Evolutionary conservation across 1,140 invertebrate genomes (phyloP).

Genomic region (Acyrthosiphon pisum): DNA sequence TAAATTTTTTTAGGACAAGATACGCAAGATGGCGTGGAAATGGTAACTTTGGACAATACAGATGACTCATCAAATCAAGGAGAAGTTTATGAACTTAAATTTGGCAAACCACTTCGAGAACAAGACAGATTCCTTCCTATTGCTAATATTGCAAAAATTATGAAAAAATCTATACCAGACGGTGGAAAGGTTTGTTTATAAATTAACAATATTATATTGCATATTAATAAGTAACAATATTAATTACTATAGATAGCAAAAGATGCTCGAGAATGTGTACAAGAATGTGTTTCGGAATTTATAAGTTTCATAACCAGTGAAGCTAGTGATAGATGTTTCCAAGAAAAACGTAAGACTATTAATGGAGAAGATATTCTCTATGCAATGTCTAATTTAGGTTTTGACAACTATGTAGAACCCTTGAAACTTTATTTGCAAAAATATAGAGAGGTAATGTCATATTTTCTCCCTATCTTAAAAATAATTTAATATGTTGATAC

Average conservation of each 20-base stretch:
- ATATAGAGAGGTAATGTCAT: slow-evolving; percentile 81
- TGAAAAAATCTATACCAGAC: slow-evolving; percentile 97
- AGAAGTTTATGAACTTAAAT: slow-evolving; percentile 62
- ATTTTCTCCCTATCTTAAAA: background rate
- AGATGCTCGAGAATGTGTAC: slow-evolving; percentile 98
- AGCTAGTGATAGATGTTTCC: slow-evolving; percentile 93
- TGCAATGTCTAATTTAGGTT: slow-evolving; percentile 95
- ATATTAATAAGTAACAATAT: background rate
- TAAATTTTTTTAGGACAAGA: slow-evolving; percentile 33
- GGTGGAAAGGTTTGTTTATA: slow-evolving; percentile 82
- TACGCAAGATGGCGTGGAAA: slow-evolving; percentile 59
- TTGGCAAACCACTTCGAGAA: slow-evolving; percentile 73
- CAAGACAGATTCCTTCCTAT: slow-evolving; percentile 97
- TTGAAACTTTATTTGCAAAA: slow-evolving; percentile 96
- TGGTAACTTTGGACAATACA: slow-evolving; percentile 69
- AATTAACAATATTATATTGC: slow-evolving; percentile 58
- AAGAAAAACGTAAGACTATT: slow-evolving; percentile 99
- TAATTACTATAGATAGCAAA: slow-evolving; percentile 83
- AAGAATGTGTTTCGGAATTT: slow-evolving; percentile 99
- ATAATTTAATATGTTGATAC: background rate
- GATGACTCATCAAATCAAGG: slow-evolving; percentile 74
- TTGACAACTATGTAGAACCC: slow-evolving; percentile 98
- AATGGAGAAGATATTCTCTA: slow-evolving; percentile 98
- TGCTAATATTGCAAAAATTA: slow-evolving; percentile 98
- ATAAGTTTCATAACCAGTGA: slow-evolving; percentile 99